Percentiles rank a stretch among this genome's conserved stretches.
Evolutionary conservation across 1,140 invertebrate species (phyloP).

Genomic region (Trachymyrmex septentrionalis): DNA sequence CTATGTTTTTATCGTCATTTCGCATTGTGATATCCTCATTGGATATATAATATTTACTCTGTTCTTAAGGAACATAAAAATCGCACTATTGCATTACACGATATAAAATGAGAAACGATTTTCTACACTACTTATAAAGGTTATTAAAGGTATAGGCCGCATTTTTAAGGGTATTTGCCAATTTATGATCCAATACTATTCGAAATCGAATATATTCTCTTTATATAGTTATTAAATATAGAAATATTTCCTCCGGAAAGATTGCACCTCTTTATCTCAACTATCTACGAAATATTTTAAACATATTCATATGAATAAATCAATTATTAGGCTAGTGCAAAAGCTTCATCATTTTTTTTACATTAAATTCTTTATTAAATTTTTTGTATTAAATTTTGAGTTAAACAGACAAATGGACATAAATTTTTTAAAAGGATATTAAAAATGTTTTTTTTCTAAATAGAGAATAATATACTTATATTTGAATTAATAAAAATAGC

Average conservation of each 20-base stretch:
- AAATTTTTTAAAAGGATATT: not conserved
- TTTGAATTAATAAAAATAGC: constrained; percentile 8
- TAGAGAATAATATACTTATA: not conserved
- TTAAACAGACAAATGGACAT: not conserved
- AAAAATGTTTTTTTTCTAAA: not conserved
- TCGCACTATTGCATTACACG: not conserved
- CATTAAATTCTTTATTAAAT: constrained; percentile 11
- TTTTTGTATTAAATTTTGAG: not conserved
- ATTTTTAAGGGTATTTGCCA: constrained; percentile 16
- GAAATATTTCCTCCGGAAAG: constrained; percentile 24
- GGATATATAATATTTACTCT: constrained; percentile 33
- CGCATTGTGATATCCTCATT: constrained; percentile 32
- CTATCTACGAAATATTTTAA: constrained; percentile 16
- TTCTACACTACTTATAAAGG: constrained; percentile 17
- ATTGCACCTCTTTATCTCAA: constrained; percentile 24
- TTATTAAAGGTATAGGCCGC: constrained; percentile 62
- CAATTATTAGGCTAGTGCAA: not conserved
- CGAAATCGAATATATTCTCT: constrained; percentile 12
- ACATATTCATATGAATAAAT: constrained; percentile 34
- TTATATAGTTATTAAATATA: constrained; percentile 25
- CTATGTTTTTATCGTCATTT: constrained; percentile 47
- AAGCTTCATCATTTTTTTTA: not conserved
- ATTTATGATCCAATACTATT: constrained; percentile 34
- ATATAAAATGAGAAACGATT: constrained; percentile 37
- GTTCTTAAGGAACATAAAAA: constrained; percentile 28